These are phyloP conservation scores for Rhagophthalmus giganteus DNA, from an alignment of 2,888 invertebrate species.

Conservation along the genomic window DNA sequence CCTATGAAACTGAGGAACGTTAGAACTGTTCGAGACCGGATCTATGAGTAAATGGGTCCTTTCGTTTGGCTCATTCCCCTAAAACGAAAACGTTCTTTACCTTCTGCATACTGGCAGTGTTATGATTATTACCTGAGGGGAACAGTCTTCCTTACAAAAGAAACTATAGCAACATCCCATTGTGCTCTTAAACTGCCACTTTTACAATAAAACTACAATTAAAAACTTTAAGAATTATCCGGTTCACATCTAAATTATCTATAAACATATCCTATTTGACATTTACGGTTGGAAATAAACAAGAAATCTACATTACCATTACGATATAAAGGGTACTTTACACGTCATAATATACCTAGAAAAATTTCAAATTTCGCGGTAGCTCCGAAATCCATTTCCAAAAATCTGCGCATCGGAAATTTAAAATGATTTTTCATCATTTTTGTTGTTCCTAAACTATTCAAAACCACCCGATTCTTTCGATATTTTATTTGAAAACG, in stretches of 20 bases:
- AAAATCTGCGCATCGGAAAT: too few relatives aligned
- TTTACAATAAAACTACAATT: neutral
- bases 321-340: neutral
- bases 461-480: too few relatives aligned
- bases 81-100: too few relatives aligned
- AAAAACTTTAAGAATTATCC: neutral
- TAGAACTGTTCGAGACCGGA: constrained; percentile 74
- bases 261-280: neutral
- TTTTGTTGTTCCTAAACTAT: too few relatives aligned
- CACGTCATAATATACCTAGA: too few relatives aligned
- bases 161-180: constrained; percentile 76
- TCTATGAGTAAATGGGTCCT: constrained; percentile 78
- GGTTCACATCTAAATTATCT: neutral
- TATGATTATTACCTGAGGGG: constrained; percentile 63
- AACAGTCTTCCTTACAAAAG: constrained; percentile 68
- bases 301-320: neutral
- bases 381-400: too few relatives aligned
- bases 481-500: too few relatives aligned
- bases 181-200: constrained; percentile 2
- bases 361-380: too few relatives aligned
- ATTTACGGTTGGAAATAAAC: neutral
- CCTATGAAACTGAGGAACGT: constrained; percentile 70
- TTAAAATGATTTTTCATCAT: too few relatives aligned
- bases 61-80: constrained; percentile 69
- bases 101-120: too few relatives aligned